phyloP scores from a whole-genome alignment of 2,113 vertebrate genomes.

The Odocoileus hemionus region DNA sequence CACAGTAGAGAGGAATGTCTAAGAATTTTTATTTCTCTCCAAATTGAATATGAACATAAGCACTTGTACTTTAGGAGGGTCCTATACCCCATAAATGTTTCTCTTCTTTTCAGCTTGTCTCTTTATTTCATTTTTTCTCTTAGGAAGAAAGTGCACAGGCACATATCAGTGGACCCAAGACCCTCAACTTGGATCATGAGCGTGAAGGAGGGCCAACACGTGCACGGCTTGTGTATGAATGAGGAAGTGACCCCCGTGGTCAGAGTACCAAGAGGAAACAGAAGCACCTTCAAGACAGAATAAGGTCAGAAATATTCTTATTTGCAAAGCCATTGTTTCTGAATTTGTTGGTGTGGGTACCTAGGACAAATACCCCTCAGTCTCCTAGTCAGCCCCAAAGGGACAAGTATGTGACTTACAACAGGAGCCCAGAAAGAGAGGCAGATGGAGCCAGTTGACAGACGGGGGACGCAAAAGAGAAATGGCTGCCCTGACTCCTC shows the following conservation, averaged over 20 bases:
- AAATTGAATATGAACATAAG: background rate
- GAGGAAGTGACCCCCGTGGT: background rate
- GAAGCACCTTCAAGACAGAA: background rate
- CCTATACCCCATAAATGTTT: background rate
- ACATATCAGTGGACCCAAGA: background rate
- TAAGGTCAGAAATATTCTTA: background rate
- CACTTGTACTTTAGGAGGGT: background rate
- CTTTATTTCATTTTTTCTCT: background rate
- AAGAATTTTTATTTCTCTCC: background rate
- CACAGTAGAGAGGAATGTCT: background rate
- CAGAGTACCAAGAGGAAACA: background rate
- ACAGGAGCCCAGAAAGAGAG: background rate
- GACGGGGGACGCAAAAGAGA: background rate
- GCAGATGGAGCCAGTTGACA: background rate
- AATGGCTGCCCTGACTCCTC: background rate
- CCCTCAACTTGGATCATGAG: background rate
- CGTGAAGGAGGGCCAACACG: accelerated
- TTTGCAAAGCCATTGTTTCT: background rate
- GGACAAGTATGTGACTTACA: background rate
- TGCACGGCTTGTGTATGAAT: background rate
- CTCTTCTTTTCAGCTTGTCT: background rate
- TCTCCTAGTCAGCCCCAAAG: background rate
- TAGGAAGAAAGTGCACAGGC: background rate
- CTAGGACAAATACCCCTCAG: background rate
- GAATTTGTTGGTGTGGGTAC: background rate